Percentiles rank a stretch among this genome's conserved stretches.
These are phyloP conservation scores for Formica exsecta DNA, from an alignment of 1,140 invertebrate genomes.

Conservation along the genomic window DNA sequence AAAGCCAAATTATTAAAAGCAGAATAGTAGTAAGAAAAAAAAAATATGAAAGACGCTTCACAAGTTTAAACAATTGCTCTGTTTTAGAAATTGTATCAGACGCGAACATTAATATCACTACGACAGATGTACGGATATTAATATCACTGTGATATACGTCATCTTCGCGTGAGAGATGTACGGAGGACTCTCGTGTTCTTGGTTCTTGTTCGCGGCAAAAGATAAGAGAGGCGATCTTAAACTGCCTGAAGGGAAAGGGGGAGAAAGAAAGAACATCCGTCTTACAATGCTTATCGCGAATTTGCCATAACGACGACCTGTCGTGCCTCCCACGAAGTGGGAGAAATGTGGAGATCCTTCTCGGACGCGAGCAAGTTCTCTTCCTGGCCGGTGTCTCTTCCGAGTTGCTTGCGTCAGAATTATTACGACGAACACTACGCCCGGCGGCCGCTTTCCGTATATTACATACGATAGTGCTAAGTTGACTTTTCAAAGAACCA, in stretches of 20 bases:
- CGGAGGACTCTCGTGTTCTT: background rate
- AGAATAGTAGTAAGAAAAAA: background rate
- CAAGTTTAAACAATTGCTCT: background rate
- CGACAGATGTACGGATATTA: background rate
- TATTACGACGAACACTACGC: background rate
- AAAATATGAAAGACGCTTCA: background rate
- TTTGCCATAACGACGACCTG: background rate
- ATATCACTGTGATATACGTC: background rate
- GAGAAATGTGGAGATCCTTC: background rate
- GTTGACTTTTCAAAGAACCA: background rate
- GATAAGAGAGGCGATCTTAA: background rate
- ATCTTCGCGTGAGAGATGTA: background rate
- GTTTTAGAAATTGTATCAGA: background rate
- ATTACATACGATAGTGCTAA: background rate
- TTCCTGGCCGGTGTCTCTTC: slow-evolving; percentile 3
- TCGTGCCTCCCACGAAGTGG: background rate
- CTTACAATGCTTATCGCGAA: slow-evolving; percentile 28
- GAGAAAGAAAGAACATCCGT: background rate
- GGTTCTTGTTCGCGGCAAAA: background rate
- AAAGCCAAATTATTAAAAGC: background rate
- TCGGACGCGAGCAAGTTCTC: background rate
- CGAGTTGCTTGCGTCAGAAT: background rate
- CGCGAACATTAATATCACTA: background rate
- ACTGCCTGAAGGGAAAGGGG: too few relatives aligned
- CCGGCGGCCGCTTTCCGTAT: background rate